Base-by-base conservation (phyloP, 2,888 invertebrate species). In the Orchestes rusci region DNA sequence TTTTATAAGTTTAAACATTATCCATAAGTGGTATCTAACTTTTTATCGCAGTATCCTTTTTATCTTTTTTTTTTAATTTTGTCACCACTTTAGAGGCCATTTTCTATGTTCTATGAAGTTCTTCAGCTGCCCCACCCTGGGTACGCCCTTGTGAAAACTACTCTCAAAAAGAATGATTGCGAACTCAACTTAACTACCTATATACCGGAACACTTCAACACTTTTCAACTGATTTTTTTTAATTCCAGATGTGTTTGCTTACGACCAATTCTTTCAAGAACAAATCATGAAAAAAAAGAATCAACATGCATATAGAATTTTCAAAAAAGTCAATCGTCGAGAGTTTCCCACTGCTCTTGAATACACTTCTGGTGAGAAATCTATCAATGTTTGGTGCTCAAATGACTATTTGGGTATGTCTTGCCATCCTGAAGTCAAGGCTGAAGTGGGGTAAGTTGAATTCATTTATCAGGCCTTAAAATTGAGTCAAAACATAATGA, bases 341-440 rank as follows among this genome's bases (percentile, higher is more conserved):
- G 70, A 80, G 48, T 96, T 95, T 68, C 96, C 96, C 2, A 73
- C 75, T 50, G 96, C 94, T 0, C 68, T 86, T 56, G 96, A 95
- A 64, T 89, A 88, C 61, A 78, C 81, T 0, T 77, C 74, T 67
- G 82, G 82, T 1, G 83, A 86, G 64, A 81, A 80, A 41, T 84
- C 86, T 7, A 91, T 96, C 50, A 92, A 91, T 3, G 94, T 97
- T n/a, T 97, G 96, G 96, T 97, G 96, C 69, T 93, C 94, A 39
- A 97, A 97, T 68, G 96, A 96, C 72, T 97, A 97, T 69, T 75
- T 97, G 40, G 96, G 96, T 17, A 87, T 93, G 79, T 93, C 93
- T n/a, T 84, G 90, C 59, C 94, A 96, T 72, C 88, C 89, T 0
- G 73, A 75, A 51, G 94, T 91, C 1, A 84, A 84, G 56, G 72